Percentiles rank a stretch among this genome's conserved stretches.
Conservation (phyloP, 2,888 invertebrate genomes). For the Phalera bucephala region DNA sequence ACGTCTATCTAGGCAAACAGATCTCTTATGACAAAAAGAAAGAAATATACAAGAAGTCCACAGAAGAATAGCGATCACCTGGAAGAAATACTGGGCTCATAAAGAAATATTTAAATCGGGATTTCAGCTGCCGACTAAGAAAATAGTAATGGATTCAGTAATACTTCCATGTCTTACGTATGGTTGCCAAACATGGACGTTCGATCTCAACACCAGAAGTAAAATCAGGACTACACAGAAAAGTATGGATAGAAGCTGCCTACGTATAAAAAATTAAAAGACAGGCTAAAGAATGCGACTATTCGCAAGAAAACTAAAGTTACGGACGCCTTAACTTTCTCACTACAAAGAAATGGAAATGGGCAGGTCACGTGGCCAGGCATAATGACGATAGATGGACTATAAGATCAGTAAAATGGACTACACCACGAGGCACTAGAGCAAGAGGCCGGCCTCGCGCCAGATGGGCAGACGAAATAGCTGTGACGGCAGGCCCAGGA, state of each 20-base stretch:
- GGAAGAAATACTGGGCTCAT: constrained; percentile 8
- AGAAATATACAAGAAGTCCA: neutral
- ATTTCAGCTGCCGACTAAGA: constrained; percentile 1
- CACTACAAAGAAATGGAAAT: neutral
- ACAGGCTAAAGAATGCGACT: neutral
- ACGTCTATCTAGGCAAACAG: constrained; percentile 4
- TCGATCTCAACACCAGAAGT: too few species aligned
- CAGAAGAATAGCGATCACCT: constrained; percentile 4
- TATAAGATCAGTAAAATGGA: constrained; percentile 3
- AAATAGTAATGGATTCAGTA: neutral
- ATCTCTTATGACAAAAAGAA: too few species aligned
- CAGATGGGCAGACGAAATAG: too few species aligned
- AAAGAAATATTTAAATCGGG: constrained; percentile 11
- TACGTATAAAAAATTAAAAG: constrained; percentile 7
- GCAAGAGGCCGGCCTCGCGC: too few species aligned
- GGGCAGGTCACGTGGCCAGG: neutral
- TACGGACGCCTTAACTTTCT: neutral
- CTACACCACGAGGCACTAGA: too few species aligned
- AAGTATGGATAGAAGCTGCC: constrained; percentile 7
- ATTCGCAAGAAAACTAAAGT: constrained; percentile 1
- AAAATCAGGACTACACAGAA: constrained; percentile 7
- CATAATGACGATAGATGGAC: neutral
- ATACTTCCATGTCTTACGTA: neutral
- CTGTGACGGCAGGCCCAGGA: too few species aligned
- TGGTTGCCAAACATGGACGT: too few species aligned